phyloP scores from a whole-genome alignment of 2,113 vertebrate genomes.

The Ondatra zibethicus region DNA sequence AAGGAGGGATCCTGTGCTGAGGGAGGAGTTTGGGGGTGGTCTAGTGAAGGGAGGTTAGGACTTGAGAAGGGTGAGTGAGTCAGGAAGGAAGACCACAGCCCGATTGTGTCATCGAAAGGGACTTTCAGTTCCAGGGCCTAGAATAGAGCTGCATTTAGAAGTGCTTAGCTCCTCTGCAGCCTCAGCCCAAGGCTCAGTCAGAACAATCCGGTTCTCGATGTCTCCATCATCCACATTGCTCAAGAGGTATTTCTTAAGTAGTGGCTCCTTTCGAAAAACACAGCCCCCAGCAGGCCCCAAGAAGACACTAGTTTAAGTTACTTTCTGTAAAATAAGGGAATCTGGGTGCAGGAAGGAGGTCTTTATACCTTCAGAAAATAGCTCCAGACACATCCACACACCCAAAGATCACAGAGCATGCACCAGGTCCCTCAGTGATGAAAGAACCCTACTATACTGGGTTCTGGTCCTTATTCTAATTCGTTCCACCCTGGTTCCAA shows the following conservation, averaged over 20 bases:
- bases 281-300: not conserved
- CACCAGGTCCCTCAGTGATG: not conserved
- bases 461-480: not conserved
- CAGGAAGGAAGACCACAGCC: conserved; percentile 40
- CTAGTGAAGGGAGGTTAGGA: not conserved
- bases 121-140: conserved; percentile 78
- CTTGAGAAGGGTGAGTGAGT: not conserved
- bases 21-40: not conserved
- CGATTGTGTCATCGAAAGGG: conserved; percentile 44
- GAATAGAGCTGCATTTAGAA: conserved; percentile 61
- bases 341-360: not conserved
- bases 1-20: not conserved
- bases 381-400: not conserved
- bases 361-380: not conserved
- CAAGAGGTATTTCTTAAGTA: conserved; percentile 31
- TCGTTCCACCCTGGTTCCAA: not conserved
- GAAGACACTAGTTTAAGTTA: conserved; percentile 11
- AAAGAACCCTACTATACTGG: not conserved
- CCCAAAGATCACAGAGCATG: not conserved
- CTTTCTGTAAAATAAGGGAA: conserved; percentile 57
- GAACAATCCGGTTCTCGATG: not conserved
- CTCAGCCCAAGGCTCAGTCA: not conserved
- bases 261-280: conserved; percentile 30
- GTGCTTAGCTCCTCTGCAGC: not conserved
- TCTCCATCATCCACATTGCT: not conserved